These are phyloP conservation scores for Nannospalax galili DNA, from an alignment of 2,113 vertebrate genomes.

Conservation along the genomic window DNA sequence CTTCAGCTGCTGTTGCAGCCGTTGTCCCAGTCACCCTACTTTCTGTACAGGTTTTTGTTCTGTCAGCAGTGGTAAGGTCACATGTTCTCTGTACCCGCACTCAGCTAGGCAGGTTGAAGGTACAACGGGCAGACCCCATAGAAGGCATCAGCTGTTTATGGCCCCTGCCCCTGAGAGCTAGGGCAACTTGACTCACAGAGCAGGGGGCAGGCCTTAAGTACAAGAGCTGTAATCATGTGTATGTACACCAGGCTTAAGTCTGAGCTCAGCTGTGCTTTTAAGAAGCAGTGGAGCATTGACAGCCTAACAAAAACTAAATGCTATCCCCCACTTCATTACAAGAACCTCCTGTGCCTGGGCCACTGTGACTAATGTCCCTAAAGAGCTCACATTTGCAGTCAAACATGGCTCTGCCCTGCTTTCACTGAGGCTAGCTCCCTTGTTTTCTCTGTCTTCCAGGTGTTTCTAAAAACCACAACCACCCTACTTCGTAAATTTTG, in stretches of 20 bases:
- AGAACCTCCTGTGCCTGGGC: neutral
- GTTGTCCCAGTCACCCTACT: neutral
- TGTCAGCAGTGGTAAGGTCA: neutral
- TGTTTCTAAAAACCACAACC: too few species aligned
- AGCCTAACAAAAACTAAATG: neutral
- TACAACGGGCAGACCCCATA: neutral
- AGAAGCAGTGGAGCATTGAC: neutral
- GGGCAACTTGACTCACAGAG: neutral
- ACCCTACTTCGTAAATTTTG: too few species aligned
- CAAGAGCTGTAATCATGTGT: neutral
- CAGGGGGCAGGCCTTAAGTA: neutral
- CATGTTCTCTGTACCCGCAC: neutral
- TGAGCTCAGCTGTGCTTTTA: neutral
- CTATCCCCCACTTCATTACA: neutral
- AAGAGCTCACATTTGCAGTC: neutral
- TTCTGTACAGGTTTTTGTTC: neutral
- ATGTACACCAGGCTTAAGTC: neutral
- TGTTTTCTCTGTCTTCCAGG: neutral
- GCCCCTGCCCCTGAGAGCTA: neutral
- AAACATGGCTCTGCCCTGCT: neutral
- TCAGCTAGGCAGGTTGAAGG: neutral
- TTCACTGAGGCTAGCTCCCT: neutral
- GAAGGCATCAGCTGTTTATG: neutral
- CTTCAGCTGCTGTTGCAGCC: slow-evolving; percentile 41
- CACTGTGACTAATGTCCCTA: neutral